Evolutionary conservation across 1,140 invertebrate genomes (phyloP), one percentile per base, ranked within the genome.

Genomic region (Drosophila elegans): DNA sequence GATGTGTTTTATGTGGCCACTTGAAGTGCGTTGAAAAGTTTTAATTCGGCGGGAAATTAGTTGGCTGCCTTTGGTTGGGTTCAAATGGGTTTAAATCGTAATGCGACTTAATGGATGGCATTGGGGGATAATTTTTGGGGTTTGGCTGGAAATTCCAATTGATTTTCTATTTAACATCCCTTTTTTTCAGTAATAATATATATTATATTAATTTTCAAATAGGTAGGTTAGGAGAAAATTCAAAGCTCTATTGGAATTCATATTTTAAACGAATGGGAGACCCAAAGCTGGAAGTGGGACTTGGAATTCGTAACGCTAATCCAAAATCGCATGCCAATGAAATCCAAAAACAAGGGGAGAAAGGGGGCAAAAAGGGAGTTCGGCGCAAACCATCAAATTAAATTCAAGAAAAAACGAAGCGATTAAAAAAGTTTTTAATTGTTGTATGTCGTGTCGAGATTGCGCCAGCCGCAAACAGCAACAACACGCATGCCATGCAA

Each of bases 341-440:
- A 62, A 71, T 52, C 51, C 60, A 67, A 75, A 76, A 76, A 59
- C 5, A 16, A 29, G 54, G 56, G 13, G 46, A 7, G 27, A 13
- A 49, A 52, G 13, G 52, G 53, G 16, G 27, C 49, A 46, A 59
- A 60, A 60, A 62, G 67, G 63, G 27, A 42, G 38, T 27, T 54
- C 69, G 69, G 57, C 12, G 36, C 74, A 75, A 69, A 57, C 78
- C 78, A 88, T 88, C 83, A 86, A 88, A 86, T 86, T 82, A 88
- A 86, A 86, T 76, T 86, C 83, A 86, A 86, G 82, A 86, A 86
- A 86, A 85, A 86, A 78, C 82, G 78, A 57, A 51, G 69, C 83
- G 82, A 85, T 85, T 86, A 83, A 79, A 88, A 78, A 82, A 64
- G 48, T 69, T 88, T 86, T 88, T 88, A 88, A 88, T 88, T 88